Evolutionary conservation across 2,797 vertebrate species (phyloP).

Genomic region (Manis javanica): DNA sequence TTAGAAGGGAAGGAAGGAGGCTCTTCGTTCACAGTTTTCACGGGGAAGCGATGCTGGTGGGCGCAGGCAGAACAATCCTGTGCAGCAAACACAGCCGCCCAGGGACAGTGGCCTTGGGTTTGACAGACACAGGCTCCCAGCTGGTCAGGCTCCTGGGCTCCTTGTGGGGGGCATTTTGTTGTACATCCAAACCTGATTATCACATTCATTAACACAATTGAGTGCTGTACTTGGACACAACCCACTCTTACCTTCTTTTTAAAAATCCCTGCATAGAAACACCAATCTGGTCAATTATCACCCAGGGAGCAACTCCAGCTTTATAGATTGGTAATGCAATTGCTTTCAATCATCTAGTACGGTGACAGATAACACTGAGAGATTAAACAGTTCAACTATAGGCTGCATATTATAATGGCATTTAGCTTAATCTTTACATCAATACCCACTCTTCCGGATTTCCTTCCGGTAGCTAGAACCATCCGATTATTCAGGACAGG

Average conservation of each 20-base stretch:
- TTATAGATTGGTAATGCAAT: conserved; percentile 77
- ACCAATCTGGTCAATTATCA: conserved; percentile 82
- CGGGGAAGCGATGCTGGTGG: background rate
- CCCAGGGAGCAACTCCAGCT: conserved; percentile 59
- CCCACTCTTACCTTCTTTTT: conserved; percentile 73
- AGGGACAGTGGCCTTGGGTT: conserved; percentile 45
- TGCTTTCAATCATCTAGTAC: conserved; percentile 76
- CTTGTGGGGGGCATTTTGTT: conserved; percentile 56
- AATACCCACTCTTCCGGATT: conserved; percentile 66
- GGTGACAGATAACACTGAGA: conserved; percentile 76
- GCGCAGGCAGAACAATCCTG: background rate
- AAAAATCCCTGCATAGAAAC: conserved; percentile 76
- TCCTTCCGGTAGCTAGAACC: conserved; percentile 48
- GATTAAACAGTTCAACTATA: conserved; percentile 80
- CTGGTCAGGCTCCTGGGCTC: background rate
- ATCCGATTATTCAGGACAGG: background rate
- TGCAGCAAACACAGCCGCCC: background rate
- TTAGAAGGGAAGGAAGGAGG: background rate
- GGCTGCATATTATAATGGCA: conserved; percentile 76
- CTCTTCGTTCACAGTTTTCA: conserved; percentile 19
- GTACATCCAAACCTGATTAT: conserved; percentile 74
- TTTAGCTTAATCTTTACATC: conserved; percentile 80
- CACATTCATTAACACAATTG: conserved; percentile 70
- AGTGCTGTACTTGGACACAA: conserved; percentile 54
- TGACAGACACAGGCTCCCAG: background rate